Percentiles rank a stretch among this genome's conserved stretches.
These are phyloP conservation scores for Bombus superbus DNA, from an alignment of 1,140 invertebrate genomes.

Conservation along the genomic window DNA sequence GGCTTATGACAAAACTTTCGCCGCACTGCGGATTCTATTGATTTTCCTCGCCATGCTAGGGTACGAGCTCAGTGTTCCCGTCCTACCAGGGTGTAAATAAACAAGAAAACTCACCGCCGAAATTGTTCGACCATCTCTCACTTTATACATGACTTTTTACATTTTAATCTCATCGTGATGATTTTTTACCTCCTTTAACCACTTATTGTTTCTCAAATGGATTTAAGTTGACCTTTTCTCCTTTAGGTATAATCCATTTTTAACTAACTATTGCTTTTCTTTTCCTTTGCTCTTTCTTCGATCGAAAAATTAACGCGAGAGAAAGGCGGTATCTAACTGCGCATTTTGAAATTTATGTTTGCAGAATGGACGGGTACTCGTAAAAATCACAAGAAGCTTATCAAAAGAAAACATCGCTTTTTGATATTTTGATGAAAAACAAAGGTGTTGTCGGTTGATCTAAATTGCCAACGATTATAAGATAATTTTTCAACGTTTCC, in stretches of 20 bases:
- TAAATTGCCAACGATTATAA: neutral
- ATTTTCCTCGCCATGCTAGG: constrained; percentile 75
- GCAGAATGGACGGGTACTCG: neutral
- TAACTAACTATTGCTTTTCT: neutral
- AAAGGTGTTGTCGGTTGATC: too few species aligned
- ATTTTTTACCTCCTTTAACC: neutral
- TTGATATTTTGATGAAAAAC: too few species aligned
- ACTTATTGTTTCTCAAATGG: neutral
- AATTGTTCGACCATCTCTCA: neutral
- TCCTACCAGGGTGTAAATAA: constrained; percentile 76
- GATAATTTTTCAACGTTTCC: neutral
- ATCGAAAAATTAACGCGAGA: neutral
- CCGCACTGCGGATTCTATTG: constrained; percentile 81
- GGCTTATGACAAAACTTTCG: constrained; percentile 77
- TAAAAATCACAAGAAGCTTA: neutral
- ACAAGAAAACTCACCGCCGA: constrained; percentile 65
- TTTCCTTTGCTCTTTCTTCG: too few species aligned
- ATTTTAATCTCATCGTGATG: neutral
- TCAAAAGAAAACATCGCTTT: neutral
- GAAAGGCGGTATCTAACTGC: too few species aligned
- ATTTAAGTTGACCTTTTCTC: neutral
- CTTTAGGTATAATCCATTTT: neutral
- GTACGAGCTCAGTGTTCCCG: constrained; percentile 58
- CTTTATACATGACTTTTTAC: neutral
- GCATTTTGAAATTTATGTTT: neutral